Evolutionary conservation across 2,113 vertebrate species (phyloP), one percentile per base, ranked within the genome.

Genomic region (Chaetura pelagica): DNA sequence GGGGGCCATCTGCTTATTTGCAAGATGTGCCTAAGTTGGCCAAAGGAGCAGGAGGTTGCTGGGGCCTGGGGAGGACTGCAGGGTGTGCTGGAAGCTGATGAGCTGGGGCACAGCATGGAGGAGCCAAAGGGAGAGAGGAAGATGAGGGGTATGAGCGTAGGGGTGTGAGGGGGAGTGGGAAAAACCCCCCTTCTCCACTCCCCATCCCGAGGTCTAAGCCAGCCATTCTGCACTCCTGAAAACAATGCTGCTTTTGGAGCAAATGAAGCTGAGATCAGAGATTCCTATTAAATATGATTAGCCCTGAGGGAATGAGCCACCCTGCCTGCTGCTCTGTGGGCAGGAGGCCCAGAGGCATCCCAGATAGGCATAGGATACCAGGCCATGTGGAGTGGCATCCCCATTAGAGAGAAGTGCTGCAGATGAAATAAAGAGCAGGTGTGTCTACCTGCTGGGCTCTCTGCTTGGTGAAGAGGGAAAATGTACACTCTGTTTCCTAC

Each of bases 131-230:
- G 35, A 26, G 20, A 34, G 21, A 35, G 66, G 69, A 67, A 23
- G 4, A 16, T 12, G 38, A 77, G 34, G 24, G 12, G 30, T 40
- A 32, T 10, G 59, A 40, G 20, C 1, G 0, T 2, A 40, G 30
- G 18, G 10, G 27, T 7, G 2, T 15, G 18, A 64, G n/a, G 51
- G 35, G 35, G 40, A 49, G 42, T 20, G 54, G 49, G 30, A 35
- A 38, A 24, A 12, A 20, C 40, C 13, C 0, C 0, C 57, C 34
- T 46, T 67, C 10, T 40, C 71, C 3, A 0, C 6, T 63, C 76
- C 16, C 3, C 19, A 27, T 62, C 29, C 23, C 3, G 1, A 20
- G 17, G 16, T 29, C 32, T 35, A 21, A 79, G 81, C 55, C 68
- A 57, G 27, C 58, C 13, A 8, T 34, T 71, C 59, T 3, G 3